Base-by-base conservation (phyloP, 2,888 invertebrate genomes). In the Ectemnius cavifrons region DNA sequence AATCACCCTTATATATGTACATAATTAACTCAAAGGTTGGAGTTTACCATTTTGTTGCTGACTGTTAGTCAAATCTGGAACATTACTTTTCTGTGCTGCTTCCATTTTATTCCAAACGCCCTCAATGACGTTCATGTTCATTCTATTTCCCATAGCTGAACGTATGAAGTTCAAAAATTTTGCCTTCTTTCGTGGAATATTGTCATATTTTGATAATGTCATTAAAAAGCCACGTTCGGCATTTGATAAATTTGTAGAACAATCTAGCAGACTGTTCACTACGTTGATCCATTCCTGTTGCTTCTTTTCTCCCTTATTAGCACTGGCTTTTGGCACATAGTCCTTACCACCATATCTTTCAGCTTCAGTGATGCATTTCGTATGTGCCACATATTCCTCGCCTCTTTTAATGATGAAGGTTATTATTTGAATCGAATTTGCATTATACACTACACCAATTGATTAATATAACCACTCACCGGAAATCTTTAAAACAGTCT, bases 401-500 rank as follows among this genome's bases (percentile, higher is more conserved):
- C 94, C 96, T 84, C 96, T 95, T 90, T 84, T 92, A 93, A 73
- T 88, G 8, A 73, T 88, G 13, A 66, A 62, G 8, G 6, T 27
- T 27, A 13, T 20, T 46, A 8, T 56, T 20, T 71, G 56, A 76
- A 37, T 37, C 8, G 37, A 8, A 6, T 1, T 20, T 4, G 4
- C 13, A 27, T 2, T 16, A 8, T 18, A 62, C 16, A n/a, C 23
- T 23, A 3, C 13, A 11, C 2, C 14, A 2, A 18, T 52, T 23
- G 58, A 27, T 5, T 52, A 16, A 16, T 16, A 14, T 16, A n/a
- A 52, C 52, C 64, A 77, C 93, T 93, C 91, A 95, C 95, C 92
- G 91, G 91, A 97, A 99, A 91, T 97, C 97, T 91, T 97, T 97
- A 64, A 95, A 94, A 90, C 98, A 99, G 89, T 99, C 99, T 90